Evolutionary conservation across 2,888 invertebrate genomes (phyloP).

Genomic region (Leucophora obtusa): DNA sequence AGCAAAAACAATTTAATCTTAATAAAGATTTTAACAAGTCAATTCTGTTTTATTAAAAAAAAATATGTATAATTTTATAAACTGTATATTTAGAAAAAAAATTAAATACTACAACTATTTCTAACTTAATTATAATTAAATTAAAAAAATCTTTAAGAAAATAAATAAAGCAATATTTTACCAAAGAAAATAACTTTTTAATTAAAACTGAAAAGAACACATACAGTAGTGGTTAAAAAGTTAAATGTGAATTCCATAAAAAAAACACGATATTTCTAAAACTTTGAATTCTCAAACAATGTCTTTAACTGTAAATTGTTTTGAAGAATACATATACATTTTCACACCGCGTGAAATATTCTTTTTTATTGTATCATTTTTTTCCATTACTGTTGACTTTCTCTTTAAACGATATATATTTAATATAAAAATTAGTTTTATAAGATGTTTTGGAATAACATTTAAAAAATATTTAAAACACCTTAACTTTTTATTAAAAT

Average conservation of each 20-base stretch:
- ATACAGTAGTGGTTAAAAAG: not conserved
- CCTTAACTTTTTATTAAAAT: not conserved
- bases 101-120: constrained; percentile 20
- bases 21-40: constrained; percentile 51
- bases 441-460: not conserved
- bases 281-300: too few relatives aligned
- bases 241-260: too few relatives aligned
- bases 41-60: constrained; percentile 52
- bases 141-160: constrained; percentile 3
- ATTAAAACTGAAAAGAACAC: not conserved
- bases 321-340: too few relatives aligned
- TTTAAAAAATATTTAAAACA: too few relatives aligned
- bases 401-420: not conserved
- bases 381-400: not conserved
- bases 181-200: not conserved
- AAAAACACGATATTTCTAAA: too few relatives aligned
- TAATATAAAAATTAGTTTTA: not conserved
- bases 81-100: constrained; percentile 44
- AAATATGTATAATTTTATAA: constrained; percentile 15
- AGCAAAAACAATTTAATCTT: constrained; percentile 20
- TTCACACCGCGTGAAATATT: too few relatives aligned
- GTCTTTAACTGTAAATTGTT: too few relatives aligned
- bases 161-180: constrained; percentile 53
- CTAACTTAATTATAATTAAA: constrained; percentile 37
- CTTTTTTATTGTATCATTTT: not conserved